Base-by-base conservation (phyloP, 2,113 vertebrate genomes). In the Labeo catla region DNA sequence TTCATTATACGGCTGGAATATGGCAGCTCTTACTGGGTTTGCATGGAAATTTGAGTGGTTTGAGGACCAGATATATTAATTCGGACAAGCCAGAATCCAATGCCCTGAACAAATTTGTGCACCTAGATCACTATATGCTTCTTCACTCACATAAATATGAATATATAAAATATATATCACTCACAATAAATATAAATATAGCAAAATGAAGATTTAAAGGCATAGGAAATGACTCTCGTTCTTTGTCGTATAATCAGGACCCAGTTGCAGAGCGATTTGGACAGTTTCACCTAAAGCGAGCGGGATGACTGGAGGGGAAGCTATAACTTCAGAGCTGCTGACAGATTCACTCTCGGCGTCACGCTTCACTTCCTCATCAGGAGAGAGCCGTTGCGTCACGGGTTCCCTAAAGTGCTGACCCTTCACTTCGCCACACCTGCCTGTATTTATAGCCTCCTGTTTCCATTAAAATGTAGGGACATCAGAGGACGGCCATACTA, bases 401-500 rank as follows among this genome's bases (percentile, higher is more conserved):
- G 47, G 45, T 76, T 82, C 84, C 72, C 84, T 47, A 57, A 73
- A 59, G 81, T 61, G 70, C 88, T 87, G 87, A 88, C 90, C 87
- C 16, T 63, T 88, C 73, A 66, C 81, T 87, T 84, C 61, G 50
- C 47, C 87, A 68, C 88, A 88, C 90, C 87, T 91, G 88, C 79
- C 65, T 84, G 79, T 89, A 88, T 88, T 87, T 84, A 89, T 81
- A 87, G 88, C 34, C 84, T 49, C 12, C 45, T n/a, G 47, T 19
- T 10, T 45, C 89, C 81, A 81, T 82, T 88, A 28, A 78, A 81
- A 81, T 63, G 66, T 54, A 86, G 78, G 63, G 50, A 61, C 68
- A 54, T 83, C 66, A 79, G 65, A 78, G 85, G 8, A 73, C 11
- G 34, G 21, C 47, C 28, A 65, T 70, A 65, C 81, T 86, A 79